These are phyloP conservation scores for Hiodon tergisus DNA, from an alignment of 2,113 vertebrate species.

Conservation along the genomic window DNA sequence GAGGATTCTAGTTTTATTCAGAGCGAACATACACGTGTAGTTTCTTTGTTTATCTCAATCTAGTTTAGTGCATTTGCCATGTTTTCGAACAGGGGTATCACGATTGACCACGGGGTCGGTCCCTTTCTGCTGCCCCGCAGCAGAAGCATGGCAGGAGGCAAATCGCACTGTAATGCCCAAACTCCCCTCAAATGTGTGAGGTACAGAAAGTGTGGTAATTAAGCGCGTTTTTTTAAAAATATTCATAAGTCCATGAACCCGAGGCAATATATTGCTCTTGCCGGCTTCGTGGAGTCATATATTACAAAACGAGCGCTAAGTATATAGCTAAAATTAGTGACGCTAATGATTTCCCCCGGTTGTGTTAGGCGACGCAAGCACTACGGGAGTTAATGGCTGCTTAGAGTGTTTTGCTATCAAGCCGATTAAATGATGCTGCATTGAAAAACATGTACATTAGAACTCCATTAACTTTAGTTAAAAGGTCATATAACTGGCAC, in stretches of 20 bases:
- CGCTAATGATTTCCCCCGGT: too few species aligned
- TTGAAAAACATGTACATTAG: not conserved
- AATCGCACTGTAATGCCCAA: not conserved
- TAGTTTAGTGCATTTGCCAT: not conserved
- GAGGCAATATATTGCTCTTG: too few species aligned
- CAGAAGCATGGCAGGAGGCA: not conserved
- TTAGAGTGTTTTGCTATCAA: too few species aligned
- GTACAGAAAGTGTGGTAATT: not conserved
- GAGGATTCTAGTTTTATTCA: not conserved
- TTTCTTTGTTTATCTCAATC: not conserved
- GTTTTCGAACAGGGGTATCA: not conserved
- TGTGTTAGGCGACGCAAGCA: too few species aligned
- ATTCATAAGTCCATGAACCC: too few species aligned
- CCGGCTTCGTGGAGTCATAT: too few species aligned
- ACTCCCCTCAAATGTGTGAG: not conserved
- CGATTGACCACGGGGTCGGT: not conserved
- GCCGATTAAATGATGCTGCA: too few species aligned
- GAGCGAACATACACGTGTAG: too few species aligned
- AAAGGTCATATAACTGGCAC: not conserved
- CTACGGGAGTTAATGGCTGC: too few species aligned
- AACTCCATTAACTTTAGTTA: not conserved
- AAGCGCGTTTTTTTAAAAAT: not conserved
- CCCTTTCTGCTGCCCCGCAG: not conserved
- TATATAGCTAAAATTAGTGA: too few species aligned
- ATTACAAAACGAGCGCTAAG: too few species aligned